Base-by-base conservation (phyloP, 2,888 invertebrate species). In the Ypsolopha sequella region DNA sequence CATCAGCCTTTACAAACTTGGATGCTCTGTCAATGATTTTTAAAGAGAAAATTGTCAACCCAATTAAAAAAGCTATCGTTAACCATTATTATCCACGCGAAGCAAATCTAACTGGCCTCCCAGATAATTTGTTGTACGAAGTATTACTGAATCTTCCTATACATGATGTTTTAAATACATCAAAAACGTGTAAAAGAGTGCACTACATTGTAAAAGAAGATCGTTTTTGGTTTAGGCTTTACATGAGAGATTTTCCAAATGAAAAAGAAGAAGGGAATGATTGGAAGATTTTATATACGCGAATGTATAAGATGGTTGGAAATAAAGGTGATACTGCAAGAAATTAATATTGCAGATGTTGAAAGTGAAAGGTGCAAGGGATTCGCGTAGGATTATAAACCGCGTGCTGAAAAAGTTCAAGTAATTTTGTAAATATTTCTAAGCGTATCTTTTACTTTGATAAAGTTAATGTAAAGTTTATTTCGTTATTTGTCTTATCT, bases 251-350 rank as follows among this genome's bases (percentile, higher is more conserved):
- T 64, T 73, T 70, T 55, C 52, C 60, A 10, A 56, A 54, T 50
- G 53, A 55, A 54, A 57, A 61, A 54, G 54, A 51, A 52, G 59
- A 53, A 1, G 58, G 53, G 45, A 53, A 36, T 45, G 54, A 56
- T 50, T 68, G 67, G 66, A 54, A 54, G 11, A 57, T 56, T 35
- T 55, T 53, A 52, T 73, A 73, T 54, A 63, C 56, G 51, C 58
- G 62, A 51, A 54, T 56, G 6, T 69, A 69, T 58, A 39, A 54
- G 46, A 24, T 52, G 88, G 82, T 35, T 74, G 86, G 6, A 93
- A 71, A 6, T 3, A 24, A 24, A 4, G 24, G 24, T 24, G 24
- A 24, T 24, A 4, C 4, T 24, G 24, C 24, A 24, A 24, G 24
- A 2, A n/a, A n/a, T n/a, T n/a, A 24, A 24, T 24, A 24, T 24